phyloP scores from a whole-genome alignment of 2,797 vertebrate genomes.

The Melanotaenia pygmaea region DNA sequence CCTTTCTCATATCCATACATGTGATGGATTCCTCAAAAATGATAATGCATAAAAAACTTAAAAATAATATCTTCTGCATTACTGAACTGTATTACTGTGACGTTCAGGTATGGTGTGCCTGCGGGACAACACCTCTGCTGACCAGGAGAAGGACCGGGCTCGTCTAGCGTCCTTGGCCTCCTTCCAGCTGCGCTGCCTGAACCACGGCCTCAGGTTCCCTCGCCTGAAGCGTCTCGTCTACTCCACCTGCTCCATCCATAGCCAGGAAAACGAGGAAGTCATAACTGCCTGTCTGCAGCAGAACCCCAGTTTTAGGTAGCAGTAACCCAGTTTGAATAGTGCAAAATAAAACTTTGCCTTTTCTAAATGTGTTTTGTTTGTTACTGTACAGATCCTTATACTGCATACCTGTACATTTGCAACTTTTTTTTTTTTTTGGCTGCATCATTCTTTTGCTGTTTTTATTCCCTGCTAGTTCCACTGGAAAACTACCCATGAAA shows the following conservation, averaged over 20 bases:
- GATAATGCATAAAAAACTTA: neutral
- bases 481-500: neutral
- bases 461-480: neutral
- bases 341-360: neutral
- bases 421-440: neutral
- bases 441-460: neutral
- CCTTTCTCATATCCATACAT: neutral
- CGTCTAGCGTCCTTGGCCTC: slow-evolving; percentile 87
- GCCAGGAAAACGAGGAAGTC: slow-evolving; percentile 93
- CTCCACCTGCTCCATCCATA: slow-evolving; percentile 93
- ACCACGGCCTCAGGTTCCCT: slow-evolving; percentile 88
- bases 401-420: neutral
- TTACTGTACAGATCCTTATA: no score
- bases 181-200: slow-evolving; percentile 89
- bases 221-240: slow-evolving; percentile 87
- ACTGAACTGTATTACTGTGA: neutral
- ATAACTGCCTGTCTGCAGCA: slow-evolving; percentile 83
- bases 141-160: slow-evolving; percentile 52
- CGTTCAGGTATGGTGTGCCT: slow-evolving; percentile 88
- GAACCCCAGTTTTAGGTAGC: slow-evolving; percentile 85
- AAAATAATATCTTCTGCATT: neutral
- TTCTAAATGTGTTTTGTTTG: no score
- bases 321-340: no score
- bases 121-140: slow-evolving; percentile 46
- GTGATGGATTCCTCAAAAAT: neutral